Percentiles rank a stretch among this genome's conserved stretches.
These are phyloP conservation scores for Tarsius wallacei DNA, from an alignment of 2,797 vertebrate genomes.

Conservation along the genomic window DNA sequence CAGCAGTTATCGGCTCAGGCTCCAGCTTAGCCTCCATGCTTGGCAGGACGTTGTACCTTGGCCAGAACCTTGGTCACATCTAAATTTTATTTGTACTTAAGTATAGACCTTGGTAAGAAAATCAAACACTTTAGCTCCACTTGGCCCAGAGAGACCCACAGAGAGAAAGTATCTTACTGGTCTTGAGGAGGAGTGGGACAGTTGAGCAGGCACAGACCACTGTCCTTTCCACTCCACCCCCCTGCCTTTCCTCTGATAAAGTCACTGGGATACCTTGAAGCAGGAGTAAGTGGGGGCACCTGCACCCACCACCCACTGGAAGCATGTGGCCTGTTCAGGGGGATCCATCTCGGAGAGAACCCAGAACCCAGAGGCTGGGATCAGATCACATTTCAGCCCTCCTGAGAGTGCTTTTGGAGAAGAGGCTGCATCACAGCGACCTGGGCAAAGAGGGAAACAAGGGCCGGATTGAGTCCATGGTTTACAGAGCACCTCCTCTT, in stretches of 20 bases:
- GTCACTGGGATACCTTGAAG: not conserved
- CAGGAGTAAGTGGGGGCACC: not conserved
- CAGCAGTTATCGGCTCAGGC: not conserved
- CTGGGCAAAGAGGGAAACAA: not conserved
- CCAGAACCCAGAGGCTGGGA: not conserved
- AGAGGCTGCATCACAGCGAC: not conserved
- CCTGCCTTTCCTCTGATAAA: not conserved
- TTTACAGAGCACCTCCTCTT: not conserved
- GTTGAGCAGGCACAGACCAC: not conserved
- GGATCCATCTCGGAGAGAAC: not conserved
- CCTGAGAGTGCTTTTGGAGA: not conserved
- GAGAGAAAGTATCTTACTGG: not conserved
- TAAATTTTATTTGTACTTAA: constrained; percentile 43
- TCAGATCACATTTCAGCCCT: not conserved
- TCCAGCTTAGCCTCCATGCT: not conserved
- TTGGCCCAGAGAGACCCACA: not conserved
- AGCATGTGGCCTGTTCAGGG: not conserved
- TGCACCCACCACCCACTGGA: not conserved
- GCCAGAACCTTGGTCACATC: not conserved
- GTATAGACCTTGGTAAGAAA: not conserved
- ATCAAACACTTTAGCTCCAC: not conserved
- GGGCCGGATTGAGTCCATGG: fast-evolving
- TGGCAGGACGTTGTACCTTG: not conserved
- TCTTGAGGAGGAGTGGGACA: not conserved
- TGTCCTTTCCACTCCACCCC: not conserved